Conservation (phyloP, 2,888 invertebrate genomes). For the Aleiodes testaceus region DNA sequence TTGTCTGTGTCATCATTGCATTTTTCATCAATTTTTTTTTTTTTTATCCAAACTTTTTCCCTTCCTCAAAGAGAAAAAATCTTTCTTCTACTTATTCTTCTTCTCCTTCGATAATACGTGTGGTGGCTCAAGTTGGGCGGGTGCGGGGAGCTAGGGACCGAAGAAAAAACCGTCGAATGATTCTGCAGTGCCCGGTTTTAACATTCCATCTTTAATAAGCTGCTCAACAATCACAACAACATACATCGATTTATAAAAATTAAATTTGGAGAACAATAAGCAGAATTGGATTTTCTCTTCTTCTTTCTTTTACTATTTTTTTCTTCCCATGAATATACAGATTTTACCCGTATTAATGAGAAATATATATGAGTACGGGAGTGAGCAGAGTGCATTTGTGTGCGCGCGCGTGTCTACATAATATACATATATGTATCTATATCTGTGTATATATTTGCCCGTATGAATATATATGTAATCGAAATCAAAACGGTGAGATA, state of each 20-base stretch:
- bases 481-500: slow-evolving; percentile 18
- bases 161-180: slow-evolving; percentile 14
- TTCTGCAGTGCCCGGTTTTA: not conserved
- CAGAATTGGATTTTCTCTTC: no score
- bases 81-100: no score
- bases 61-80: no score
- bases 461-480: slow-evolving; percentile 23
- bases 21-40: slow-evolving; percentile 1
- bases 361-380: slow-evolving; percentile 21
- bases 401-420: slow-evolving; percentile 32
- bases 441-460: slow-evolving; percentile 15
- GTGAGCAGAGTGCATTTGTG: slow-evolving; percentile 19
- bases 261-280: not conserved
- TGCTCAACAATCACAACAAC: not conserved
- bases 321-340: not conserved
- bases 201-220: slow-evolving; percentile 21
- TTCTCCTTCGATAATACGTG: not conserved
- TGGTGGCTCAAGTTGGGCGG: slow-evolving; percentile 20
- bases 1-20: slow-evolving; percentile 10
- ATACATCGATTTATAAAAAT: not conserved
- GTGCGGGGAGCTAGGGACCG: slow-evolving; percentile 27
- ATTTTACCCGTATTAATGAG: not conserved
- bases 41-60: not conserved
- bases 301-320: no score
- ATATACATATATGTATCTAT: slow-evolving; percentile 28